These are phyloP conservation scores for Psix sp. DNA, from an alignment of 1,140 invertebrate species.

Conservation along the genomic window DNA sequence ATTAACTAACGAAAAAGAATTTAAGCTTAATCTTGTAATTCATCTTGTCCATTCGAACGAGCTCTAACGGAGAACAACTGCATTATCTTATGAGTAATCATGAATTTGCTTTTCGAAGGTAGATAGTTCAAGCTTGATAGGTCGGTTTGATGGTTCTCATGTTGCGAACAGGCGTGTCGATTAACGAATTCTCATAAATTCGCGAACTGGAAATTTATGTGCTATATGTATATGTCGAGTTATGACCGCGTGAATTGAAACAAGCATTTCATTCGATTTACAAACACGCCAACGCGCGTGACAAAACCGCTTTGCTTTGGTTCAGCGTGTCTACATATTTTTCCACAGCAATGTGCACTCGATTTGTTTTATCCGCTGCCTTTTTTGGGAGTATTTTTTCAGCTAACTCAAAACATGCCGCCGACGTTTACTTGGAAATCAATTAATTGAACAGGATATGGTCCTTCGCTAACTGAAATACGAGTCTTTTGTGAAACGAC, in stretches of 20 bases:
- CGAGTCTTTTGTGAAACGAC: conserved; percentile 27
- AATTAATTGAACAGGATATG: conserved; percentile 47
- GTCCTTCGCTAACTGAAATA: conserved; percentile 17
- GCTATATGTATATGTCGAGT: neutral
- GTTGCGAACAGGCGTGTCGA: conserved; percentile 9
- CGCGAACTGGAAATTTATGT: too few species aligned
- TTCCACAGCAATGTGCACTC: too few species aligned
- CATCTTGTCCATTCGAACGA: conserved; percentile 27
- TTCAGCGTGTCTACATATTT: too few species aligned
- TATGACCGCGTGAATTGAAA: conserved; percentile 13
- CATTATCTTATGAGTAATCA: conserved; percentile 23
- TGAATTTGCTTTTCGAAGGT: conserved; percentile 26
- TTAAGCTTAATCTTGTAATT: conserved; percentile 21
- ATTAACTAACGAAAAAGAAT: conserved; percentile 36
- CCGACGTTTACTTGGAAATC: conserved; percentile 40
- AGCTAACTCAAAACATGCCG: conserved; percentile 28
- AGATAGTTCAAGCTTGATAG: conserved; percentile 24
- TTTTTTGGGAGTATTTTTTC: conserved; percentile 26
- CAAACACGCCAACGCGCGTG: conserved; percentile 20
- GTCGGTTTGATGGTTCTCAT: conserved; percentile 25
- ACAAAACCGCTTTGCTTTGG: conserved; percentile 24
- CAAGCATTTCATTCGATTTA: conserved; percentile 30
- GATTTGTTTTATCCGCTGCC: conserved; percentile 25
- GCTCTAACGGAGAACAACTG: conserved; percentile 18
- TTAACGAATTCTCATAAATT: conserved; percentile 28